Base-by-base conservation (phyloP, 2,888 invertebrate genomes). In the Drosophila aldrichi region DNA sequence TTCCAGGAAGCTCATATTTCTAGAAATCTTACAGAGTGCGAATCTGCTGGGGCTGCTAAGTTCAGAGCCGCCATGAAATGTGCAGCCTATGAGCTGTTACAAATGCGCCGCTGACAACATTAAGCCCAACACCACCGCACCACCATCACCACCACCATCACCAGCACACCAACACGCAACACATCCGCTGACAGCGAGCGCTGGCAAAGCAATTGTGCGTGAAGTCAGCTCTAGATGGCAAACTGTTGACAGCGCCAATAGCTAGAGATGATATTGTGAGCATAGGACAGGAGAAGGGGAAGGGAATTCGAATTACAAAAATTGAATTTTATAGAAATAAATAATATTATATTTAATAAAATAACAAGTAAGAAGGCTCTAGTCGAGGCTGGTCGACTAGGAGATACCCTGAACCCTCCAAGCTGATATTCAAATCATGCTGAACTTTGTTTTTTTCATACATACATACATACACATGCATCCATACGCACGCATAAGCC, bases 1-100 rank as follows among this genome's bases (percentile, higher is more conserved):
- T 89, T 82, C 83, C 87, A 38, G 74, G 69, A 79, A 84, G 68
- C 81, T 86, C 83, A 64, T 77, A 68, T 90, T 82, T 90, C 89
- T 55, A 88, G 74, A 82, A 86, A 49, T 56, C 74, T 60, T 77
- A 66, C 83, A 56, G 57, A 77, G 74, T 82, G 87, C 74, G 65
- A 89, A 70, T 66, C 63, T 57, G 64, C n/a, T 52, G 40, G 18
- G 63, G 51, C 57, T 61, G 70, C 65, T 56, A 77, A 87, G 81
- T 89, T 87, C 77, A 86, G 68, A 67, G 83, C 18, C 66, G 62
- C 69, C 65, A 72, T 71, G 67, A 65, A 74, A 65, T 70, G 63
- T 48, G 67, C 55, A 67, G 36, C 43, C 79, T 56, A 79, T 59
- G 70, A 65, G 64, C 82, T 82, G 88, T 55, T 71, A 74, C 51